Evolutionary conservation across 2,888 invertebrate genomes (phyloP).

Genomic region (Athalia cordata): DNA sequence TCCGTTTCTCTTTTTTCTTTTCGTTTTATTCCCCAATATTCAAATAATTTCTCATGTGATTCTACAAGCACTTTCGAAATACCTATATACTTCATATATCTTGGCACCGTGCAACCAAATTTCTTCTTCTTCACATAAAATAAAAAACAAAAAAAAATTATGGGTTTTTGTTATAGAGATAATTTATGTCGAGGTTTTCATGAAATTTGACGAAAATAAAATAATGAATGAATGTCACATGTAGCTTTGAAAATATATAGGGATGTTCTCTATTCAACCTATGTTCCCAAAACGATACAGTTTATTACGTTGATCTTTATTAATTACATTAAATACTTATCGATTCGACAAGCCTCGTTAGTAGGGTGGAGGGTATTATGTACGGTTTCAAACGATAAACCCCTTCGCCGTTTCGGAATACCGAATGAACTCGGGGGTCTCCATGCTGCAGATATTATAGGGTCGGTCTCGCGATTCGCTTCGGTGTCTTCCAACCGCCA

Average conservation of each 20-base stretch:
- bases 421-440: conserved; percentile 56
- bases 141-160: no score
- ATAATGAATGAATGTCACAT: neutral
- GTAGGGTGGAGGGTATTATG: conserved; percentile 54
- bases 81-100: no score
- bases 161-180: no score
- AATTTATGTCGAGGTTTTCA: no score
- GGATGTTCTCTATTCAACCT: conserved; percentile 29
- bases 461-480: conserved; percentile 58
- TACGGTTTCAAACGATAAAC: conserved; percentile 58
- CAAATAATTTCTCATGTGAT: no score
- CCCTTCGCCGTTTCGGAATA: conserved; percentile 58
- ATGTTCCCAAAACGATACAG: conserved; percentile 47
- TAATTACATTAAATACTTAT: conserved; percentile 65
- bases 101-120: no score
- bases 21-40: no score
- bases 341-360: conserved; percentile 65
- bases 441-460: neutral
- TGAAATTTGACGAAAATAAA: no score
- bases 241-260: neutral
- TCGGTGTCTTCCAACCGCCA: conserved; percentile 63
- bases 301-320: conserved; percentile 58
- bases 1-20: no score
- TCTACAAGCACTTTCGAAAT: no score
- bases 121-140: no score